Base-by-base conservation (phyloP, 2,797 vertebrate species). In the Poeciliopsis presidionis region DNA sequence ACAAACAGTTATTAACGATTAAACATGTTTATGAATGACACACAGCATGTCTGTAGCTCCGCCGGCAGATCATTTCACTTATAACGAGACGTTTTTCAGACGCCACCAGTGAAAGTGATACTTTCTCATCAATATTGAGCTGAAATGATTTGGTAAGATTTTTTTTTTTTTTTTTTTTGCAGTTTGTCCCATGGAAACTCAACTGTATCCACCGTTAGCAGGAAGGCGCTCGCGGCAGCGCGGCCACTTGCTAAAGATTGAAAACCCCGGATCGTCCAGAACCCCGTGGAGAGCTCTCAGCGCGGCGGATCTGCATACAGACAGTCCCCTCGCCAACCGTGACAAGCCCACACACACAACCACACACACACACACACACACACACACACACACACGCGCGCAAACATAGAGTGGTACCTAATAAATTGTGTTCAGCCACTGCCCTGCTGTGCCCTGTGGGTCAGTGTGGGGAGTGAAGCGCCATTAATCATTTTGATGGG, bases 381-480 rank as follows among this genome's bases (percentile, higher is more conserved):
- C 76, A 55, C 71, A 78, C 30, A 30, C 30, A 30, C 30, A 30
- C 30, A 1, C 30, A 2, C 30, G 30, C 30, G 30, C 71, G 78
- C 81, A 80, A 71, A 80, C 78, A 80, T 46, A 53, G 69, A 59
- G 77, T 76, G 81, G 77, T 80, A 85, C 90, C 87, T 91, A 91
- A 93, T 93, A 91, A 92, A 93, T 93, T 89, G 89, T 91, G 87
- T 88, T 91, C 85, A 90, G 90, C 87, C 86, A 83, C 79, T 92
- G 91, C 81, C 88, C 92, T 86, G 88, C 85, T 90, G 90, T 85
- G 91, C 84, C 90, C 92, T 63, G 41, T 72, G 86, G 91, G 91
- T 94, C 90, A 92, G 84, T 73, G 85, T 91, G 82, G 74, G 84
- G 86, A 87, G 84, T 87, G 89, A 86, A 88, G 85, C 84, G 81